Conservation (phyloP, 2,888 invertebrate genomes). For the Epirrhoe tristata region DNA sequence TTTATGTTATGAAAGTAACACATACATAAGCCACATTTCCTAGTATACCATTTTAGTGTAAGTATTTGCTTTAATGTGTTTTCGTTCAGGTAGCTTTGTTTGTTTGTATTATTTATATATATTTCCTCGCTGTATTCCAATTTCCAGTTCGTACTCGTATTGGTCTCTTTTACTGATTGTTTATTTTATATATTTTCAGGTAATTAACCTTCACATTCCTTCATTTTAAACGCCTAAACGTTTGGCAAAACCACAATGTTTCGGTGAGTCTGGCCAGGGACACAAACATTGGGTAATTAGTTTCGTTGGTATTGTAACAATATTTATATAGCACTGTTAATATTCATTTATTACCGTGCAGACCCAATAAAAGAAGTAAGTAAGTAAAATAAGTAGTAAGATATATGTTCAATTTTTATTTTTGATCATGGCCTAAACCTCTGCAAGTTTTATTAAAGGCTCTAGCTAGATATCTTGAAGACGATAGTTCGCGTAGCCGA, state of each 20-base stretch:
- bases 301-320: slow-evolving; percentile 51
- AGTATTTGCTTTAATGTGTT: slow-evolving; percentile 43
- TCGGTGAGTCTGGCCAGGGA: slow-evolving; percentile 74
- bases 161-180: slow-evolving; percentile 59
- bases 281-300: slow-evolving; percentile 70
- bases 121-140: slow-evolving; percentile 42
- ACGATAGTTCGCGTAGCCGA: too few relatives aligned
- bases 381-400: neutral
- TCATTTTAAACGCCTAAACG: slow-evolving; percentile 72
- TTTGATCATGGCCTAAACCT: too few relatives aligned
- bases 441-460: too few relatives aligned
- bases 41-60: slow-evolving; percentile 41
- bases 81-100: slow-evolving; percentile 18
- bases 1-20: slow-evolving; percentile 34
- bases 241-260: slow-evolving; percentile 76
- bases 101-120: slow-evolving; percentile 47
- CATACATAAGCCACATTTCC: slow-evolving; percentile 39
- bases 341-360: slow-evolving; percentile 34
- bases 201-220: slow-evolving; percentile 83
- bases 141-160: slow-evolving; percentile 21
- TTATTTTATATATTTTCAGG: slow-evolving; percentile 77
- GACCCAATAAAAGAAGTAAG: slow-evolving; percentile 9
- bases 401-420: too few relatives aligned
- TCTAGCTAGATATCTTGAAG: too few relatives aligned
- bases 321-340: slow-evolving; percentile 32